Percentiles rank a stretch among this genome's conserved stretches.
Conservation (phyloP, 2,888 invertebrate species). For the Matsumyia berberina region DNA sequence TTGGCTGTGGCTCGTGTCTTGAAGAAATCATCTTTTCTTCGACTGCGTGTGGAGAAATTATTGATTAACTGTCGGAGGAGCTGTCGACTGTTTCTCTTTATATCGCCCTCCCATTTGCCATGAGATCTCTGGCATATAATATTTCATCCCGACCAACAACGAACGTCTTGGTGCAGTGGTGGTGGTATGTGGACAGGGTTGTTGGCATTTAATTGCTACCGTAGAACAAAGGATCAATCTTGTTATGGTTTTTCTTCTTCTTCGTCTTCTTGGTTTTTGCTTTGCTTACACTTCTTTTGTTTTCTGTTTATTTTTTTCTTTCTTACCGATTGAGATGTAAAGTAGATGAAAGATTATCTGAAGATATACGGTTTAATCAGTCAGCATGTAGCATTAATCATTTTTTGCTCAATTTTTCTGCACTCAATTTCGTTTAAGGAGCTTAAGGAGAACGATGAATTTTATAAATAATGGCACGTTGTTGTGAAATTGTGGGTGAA, state of each 20-base stretch:
- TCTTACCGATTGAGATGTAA: constrained; percentile 67
- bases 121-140: constrained; percentile 51
- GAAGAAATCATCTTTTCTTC: constrained; percentile 70
- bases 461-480: neutral
- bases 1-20: constrained; percentile 1
- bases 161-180: constrained; percentile 44
- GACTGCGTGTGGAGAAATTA: constrained; percentile 75
- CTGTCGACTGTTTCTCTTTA: constrained; percentile 75
- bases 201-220: constrained; percentile 74
- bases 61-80: constrained; percentile 75
- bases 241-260: constrained; percentile 13
- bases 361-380: constrained; percentile 67
- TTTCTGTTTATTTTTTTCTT: neutral
- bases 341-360: constrained; percentile 70
- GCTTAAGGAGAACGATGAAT: constrained; percentile 7
- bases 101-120: constrained; percentile 73
- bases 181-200: constrained; percentile 67
- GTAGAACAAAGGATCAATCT: constrained; percentile 76
- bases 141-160: constrained; percentile 55
- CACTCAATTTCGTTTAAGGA: constrained; percentile 35
- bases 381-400: constrained; percentile 61
- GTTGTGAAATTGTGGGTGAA: no score
- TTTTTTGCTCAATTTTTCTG: constrained; percentile 54
- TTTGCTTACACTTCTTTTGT: constrained; percentile 18
- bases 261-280: constrained; percentile 6